Evolutionary conservation across 2,888 invertebrate species (phyloP), one percentile per base, ranked within the genome.

Genomic region (Tetanocera ferruginea): DNA sequence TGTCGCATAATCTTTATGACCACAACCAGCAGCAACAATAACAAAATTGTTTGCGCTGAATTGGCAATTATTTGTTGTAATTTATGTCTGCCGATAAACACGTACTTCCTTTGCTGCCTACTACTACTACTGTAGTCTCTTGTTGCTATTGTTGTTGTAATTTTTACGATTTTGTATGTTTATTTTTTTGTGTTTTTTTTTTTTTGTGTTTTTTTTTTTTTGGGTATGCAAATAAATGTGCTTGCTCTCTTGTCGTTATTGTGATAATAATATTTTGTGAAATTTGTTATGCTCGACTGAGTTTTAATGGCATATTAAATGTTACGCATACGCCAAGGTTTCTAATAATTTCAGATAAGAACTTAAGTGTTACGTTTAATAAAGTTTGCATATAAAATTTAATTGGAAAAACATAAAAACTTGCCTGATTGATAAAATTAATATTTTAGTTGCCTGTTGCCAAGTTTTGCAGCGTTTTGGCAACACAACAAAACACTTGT

Each of bases 11-110:
- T 66, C 66, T 66, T 37, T 66, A 43, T 66, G 66, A 34, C 66
- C 66, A 34, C 66, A 66, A 66, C 64, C 64, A 64, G 28, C 64
- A 64, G 17, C 64, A 64, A 64, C 34, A 31, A 37, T 37, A 37
- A 66, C 66, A 66, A 43, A 69, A 69, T 49, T 43, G 69, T 69
- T 69, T 23, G 28, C 69, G 55, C 57, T 72, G 71, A 57, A 72
- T 55, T 37, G 37, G 57, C 57, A 55, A 57, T 57, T 57, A 55
- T 72, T 37, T 72, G 55, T 19, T 31, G 70, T 34, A 31, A 71
- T 71, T 71, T 71, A 34, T 55, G 70, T 34, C n/a, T 9, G 31
- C n/a, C 34, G 55, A 71, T 52, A 71, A 71, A 51, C 28, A 51
- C 19, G 69, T 49, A 25, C 28, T 55, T 28, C 37, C 11, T 19